Percentiles rank a stretch among this genome's conserved stretches.
Evolutionary conservation across 1,140 invertebrate genomes (phyloP).

Genomic region (Drosophila tropicalis): DNA sequence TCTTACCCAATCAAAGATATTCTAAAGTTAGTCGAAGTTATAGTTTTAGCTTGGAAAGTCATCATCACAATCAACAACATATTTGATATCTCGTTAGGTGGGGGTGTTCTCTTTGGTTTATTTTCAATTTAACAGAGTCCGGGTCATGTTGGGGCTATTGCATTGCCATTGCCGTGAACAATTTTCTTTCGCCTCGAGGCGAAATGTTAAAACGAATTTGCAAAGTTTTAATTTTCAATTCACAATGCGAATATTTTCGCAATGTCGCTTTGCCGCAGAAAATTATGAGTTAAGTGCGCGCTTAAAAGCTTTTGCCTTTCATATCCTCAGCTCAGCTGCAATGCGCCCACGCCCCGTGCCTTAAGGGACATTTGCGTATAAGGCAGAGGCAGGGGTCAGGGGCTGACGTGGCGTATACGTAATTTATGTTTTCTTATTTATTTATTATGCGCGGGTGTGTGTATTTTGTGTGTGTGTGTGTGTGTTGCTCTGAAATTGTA

Average conservation of each 20-base stretch:
- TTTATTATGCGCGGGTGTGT: slow-evolving; percentile 49
- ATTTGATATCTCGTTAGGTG: neutral
- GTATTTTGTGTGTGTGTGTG: slow-evolving; percentile 6
- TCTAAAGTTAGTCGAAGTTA: too few relatives aligned
- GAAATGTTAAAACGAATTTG: slow-evolving; percentile 52
- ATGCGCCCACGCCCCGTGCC: slow-evolving; percentile 26
- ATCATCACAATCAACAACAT: neutral
- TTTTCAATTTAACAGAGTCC: neutral
- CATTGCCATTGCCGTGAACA: slow-evolving; percentile 9
- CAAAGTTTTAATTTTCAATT: slow-evolving; percentile 79
- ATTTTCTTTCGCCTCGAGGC: slow-evolving; percentile 25
- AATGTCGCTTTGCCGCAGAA: slow-evolving; percentile 36
- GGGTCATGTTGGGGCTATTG: slow-evolving; percentile 16
- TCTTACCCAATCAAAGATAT: too few relatives aligned
- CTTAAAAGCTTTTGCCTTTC: slow-evolving; percentile 78
- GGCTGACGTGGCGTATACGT: slow-evolving; percentile 50
- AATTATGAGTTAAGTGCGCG: slow-evolving; percentile 80
- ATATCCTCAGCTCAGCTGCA: slow-evolving; percentile 53
- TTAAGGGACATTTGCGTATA: slow-evolving; percentile 18
- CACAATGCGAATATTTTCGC: slow-evolving; percentile 47
- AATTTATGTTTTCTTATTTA: slow-evolving; percentile 74
- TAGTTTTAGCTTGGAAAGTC: neutral
- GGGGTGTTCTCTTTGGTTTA: neutral
- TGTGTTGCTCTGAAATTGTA: slow-evolving; percentile 56
- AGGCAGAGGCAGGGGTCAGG: neutral